phyloP scores from a whole-genome alignment of 2,797 vertebrate genomes.

The Cuniculus paca region DNA sequence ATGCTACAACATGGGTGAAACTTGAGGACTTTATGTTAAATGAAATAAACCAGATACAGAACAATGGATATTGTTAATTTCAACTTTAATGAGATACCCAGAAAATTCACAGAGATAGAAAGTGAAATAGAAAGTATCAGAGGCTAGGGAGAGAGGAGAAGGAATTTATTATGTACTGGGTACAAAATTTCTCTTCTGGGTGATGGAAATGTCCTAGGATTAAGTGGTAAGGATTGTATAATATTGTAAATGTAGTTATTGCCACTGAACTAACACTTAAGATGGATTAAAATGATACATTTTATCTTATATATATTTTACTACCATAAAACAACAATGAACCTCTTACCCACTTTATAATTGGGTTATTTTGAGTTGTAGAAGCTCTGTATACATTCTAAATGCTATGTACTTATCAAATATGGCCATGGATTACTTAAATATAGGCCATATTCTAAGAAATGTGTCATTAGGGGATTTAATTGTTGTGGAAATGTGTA shows the following conservation, averaged over 20 bases:
- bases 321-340: not conserved
- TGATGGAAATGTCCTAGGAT: conserved; percentile 29
- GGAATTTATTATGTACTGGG: not conserved
- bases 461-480: not conserved
- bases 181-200: not conserved
- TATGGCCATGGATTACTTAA: not conserved
- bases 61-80: not conserved
- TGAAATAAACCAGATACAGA: not conserved
- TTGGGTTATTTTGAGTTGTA: not conserved
- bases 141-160: not conserved
- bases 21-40: not conserved
- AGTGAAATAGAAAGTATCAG: not conserved
- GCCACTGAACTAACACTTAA: not conserved
- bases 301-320: not conserved
- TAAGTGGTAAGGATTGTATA: not conserved
- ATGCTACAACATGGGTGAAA: not conserved
- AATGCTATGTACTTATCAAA: not conserved
- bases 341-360: not conserved
- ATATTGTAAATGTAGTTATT: not conserved
- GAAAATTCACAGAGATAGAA: not conserved
- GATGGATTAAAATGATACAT: not conserved
- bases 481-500: not conserved
- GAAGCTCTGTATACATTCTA: not conserved
- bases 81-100: not conserved
- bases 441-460: not conserved